Evolutionary conservation across 2,113 vertebrate genomes (phyloP), one percentile per base, ranked within the genome.

Genomic region (Microtus oregoni): DNA sequence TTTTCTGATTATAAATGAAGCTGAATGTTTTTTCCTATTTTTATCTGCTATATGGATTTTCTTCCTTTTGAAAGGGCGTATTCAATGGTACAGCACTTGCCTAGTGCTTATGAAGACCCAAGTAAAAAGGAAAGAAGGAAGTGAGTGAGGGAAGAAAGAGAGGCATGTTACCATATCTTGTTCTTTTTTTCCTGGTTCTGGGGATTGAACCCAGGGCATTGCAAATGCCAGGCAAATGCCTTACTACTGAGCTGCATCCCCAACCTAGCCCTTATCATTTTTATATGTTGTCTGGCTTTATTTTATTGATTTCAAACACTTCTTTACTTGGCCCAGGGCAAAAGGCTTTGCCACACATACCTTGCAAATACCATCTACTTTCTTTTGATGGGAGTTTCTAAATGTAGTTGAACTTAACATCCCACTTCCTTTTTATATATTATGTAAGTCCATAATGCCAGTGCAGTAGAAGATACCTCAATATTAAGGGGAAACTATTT

Each of bases 321-420:
- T 78, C 77, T 78, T 78, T 52, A 78, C 14, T 52, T 78, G 76
- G 44, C 30, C 76, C 19, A 32, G 47, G 47, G 76, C 32, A 14
- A 78, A 78, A 78, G 44, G 7, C 13, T 30, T 50, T 50, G 44
- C 50, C 28, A 78, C 47, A 32, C 44, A 50, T 26, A 78, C 14
- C 24, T 44, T 50, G 44, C 1, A 32, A 50, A 78, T 50, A 78
- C 19, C 47, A 4, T 78, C 77, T 67, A 73, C n/a, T 87, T 73
- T 58, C 32, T 32, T 91, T 82, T 35, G 30, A 88, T 68, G 12
- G 90, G 24, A 86, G 58, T 91, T 96, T 91, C 47, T 61, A 91
- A 88, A 70, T 88, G 91, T 70, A 65, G 55, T 58, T 82, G 50
- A 75, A 83, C 38, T 50, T 58, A 91, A 30, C 35, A 65, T 28